Base-by-base conservation (phyloP, 2,888 invertebrate genomes). In the Xanthia togata region DNA sequence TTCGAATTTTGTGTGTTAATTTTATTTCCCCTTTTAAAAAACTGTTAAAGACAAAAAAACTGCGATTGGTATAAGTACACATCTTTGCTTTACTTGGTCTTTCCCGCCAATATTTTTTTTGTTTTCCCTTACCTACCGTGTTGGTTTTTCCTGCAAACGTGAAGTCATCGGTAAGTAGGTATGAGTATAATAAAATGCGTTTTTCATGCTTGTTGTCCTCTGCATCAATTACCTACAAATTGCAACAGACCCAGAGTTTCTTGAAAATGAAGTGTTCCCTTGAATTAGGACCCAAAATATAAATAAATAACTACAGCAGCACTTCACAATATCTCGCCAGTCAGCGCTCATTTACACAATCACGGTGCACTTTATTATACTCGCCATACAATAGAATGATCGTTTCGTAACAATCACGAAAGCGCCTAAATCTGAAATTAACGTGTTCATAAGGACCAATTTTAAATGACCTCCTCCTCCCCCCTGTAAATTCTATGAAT, bases 371-470 rank as follows among this genome's bases (percentile, higher is more conserved):
- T 93, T 94, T 94, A 94, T 93, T 93, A 93, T 91, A 89, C 89
- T 93, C 87, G 88, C 89, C 86, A 88, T 92, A 95, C 95, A 95
- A 95, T 93, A 93, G 92, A 94, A 92, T 92, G 90, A 91, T 90
- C 91, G 91, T 95, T 95, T 93, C 94, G 91, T 94, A 95, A 95
- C 91, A 92, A 94, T 92, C 95, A 95, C 95, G 94, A 95, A 95
- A 94, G 91, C 93, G 92, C 94, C 95, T 94, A 95, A 96, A 96
- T 96, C 94, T 95, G 94, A 96, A 96, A 96, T 96, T 96, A 96
- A 96, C 96, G 96, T 95, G 95, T 92, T 89, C 90, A 88, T 87
- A 83, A 87, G 88, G 92, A 94, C 94, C 95, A 92, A 87, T 83
- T 77, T 81, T 50, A 20, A 65, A 73, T 81, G 90, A 89, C 83